Conservation (phyloP, 2,888 invertebrate genomes). For the Ornithoptera alexandrae region DNA sequence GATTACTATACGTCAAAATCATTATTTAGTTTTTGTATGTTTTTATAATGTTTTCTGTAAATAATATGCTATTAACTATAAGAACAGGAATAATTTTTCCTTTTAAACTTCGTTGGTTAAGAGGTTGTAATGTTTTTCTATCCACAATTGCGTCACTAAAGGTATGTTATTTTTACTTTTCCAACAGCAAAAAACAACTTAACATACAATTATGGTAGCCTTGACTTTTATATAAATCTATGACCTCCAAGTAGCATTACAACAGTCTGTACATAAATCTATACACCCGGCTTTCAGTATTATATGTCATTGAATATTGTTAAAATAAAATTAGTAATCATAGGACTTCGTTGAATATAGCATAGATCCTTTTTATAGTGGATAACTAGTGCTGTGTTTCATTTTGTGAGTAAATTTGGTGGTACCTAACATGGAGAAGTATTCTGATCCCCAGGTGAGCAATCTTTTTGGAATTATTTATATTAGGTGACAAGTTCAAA, state of each 20-base stretch:
- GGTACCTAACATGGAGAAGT: no score
- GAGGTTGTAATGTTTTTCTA: constrained; percentile 35
- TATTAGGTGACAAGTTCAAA: no score
- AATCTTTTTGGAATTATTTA: no score
- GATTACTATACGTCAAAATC: background rate
- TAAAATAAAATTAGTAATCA: no score
- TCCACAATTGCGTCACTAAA: constrained; percentile 42
- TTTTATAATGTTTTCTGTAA: background rate
- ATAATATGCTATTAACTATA: constrained; percentile 33
- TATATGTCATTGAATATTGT: no score
- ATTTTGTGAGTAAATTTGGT: no score
- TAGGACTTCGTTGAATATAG: no score
- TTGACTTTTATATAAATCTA: background rate
- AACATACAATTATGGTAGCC: background rate
- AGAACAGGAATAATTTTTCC: constrained; percentile 36
- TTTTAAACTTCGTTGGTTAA: constrained; percentile 31
- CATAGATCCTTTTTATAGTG: no score
- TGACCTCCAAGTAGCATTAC: background rate
- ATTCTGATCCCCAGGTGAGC: no score
- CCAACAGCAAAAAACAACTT: background rate
- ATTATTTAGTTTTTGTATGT: background rate
- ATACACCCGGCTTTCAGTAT: no score
- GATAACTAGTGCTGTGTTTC: no score
- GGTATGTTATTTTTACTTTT: constrained; percentile 34
- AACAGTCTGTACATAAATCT: background rate